phyloP scores from a whole-genome alignment of 2,113 vertebrate genomes.

The Syngnathus scovelli region DNA sequence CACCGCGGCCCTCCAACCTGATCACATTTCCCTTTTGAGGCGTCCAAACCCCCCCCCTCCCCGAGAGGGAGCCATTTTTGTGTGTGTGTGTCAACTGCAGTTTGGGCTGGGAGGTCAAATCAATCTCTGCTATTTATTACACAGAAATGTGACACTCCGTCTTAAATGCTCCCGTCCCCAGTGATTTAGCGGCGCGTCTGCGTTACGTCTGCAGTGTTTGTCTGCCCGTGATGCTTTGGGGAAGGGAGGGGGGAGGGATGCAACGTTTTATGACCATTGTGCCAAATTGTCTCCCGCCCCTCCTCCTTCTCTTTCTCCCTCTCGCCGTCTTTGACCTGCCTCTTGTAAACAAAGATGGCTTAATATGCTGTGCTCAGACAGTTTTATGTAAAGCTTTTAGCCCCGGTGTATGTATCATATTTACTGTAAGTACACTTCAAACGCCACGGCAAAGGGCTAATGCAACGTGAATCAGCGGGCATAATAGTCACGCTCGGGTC shows the following conservation, averaged over 20 bases:
- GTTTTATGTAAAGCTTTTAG: slow-evolving; percentile 83
- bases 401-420: slow-evolving; percentile 79
- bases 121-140: slow-evolving; percentile 99
- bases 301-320: background rate
- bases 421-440: slow-evolving; percentile 81
- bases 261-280: slow-evolving; percentile 71
- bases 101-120: slow-evolving; percentile 90
- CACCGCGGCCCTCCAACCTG: slow-evolving; percentile 79
- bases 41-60: slow-evolving; percentile 84
- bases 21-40: slow-evolving; percentile 84
- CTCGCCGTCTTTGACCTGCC: slow-evolving; percentile 49
- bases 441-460: slow-evolving; percentile 60
- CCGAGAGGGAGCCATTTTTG: slow-evolving; percentile 77
- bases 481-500: slow-evolving; percentile 61
- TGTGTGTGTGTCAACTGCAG: slow-evolving; percentile 84
- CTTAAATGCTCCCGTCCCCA: slow-evolving; percentile 88
- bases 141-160: slow-evolving; percentile 92
- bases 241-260: slow-evolving; percentile 41
- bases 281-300: slow-evolving; percentile 73
- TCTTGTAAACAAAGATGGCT: slow-evolving; percentile 82
- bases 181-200: slow-evolving; percentile 81
- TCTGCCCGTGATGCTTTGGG: slow-evolving; percentile 24
- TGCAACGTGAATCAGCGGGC: slow-evolving; percentile 54
- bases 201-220: slow-evolving; percentile 69
- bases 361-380: slow-evolving; percentile 76